Evolutionary conservation across 2,113 vertebrate genomes (phyloP).

Genomic region (Speoplatyrhinus poulsoni): DNA sequence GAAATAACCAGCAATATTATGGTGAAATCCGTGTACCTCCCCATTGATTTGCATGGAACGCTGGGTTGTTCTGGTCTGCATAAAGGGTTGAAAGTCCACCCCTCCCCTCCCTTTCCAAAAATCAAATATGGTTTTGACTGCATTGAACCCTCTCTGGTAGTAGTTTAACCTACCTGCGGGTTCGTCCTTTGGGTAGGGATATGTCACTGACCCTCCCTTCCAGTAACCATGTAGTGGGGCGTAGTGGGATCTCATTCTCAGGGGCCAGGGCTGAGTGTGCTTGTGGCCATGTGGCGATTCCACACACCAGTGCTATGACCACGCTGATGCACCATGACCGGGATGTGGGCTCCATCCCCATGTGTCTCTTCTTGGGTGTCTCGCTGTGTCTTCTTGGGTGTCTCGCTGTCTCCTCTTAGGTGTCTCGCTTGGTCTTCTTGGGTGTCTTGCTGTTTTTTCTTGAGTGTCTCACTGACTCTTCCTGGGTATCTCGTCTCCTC

Average conservation of each 20-base stretch:
- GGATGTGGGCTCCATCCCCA: conserved; percentile 39
- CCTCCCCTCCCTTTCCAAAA: too few relatives aligned
- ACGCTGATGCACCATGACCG: conserved; percentile 59
- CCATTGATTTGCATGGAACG: too few relatives aligned
- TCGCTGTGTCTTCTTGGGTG: neutral
- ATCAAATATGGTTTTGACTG: too few relatives aligned
- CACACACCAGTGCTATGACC: conserved; percentile 52
- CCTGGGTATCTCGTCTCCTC: neutral
- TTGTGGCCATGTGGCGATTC: conserved; percentile 37
- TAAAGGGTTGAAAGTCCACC: too few relatives aligned
- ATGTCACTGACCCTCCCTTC: conserved; percentile 81
- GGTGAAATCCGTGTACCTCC: too few relatives aligned
- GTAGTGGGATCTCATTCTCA: conserved; percentile 78
- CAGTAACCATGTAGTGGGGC: conserved; percentile 73
- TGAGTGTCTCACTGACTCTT: neutral
- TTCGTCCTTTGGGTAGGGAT: conserved; percentile 80
- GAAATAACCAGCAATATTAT: too few relatives aligned
- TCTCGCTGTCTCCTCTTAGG: conserved; percentile 4
- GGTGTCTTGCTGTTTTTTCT: conserved; percentile 4
- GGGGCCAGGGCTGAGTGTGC: conserved; percentile 57
- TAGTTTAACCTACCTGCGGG: conserved; percentile 77
- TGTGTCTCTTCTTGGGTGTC: neutral
- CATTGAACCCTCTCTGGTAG: neutral
- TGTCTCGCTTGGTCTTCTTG: neutral
- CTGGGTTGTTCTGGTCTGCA: too few relatives aligned